These are phyloP conservation scores for Thymelicus acteon DNA, from an alignment of 2,888 invertebrate genomes.

Conservation along the genomic window DNA sequence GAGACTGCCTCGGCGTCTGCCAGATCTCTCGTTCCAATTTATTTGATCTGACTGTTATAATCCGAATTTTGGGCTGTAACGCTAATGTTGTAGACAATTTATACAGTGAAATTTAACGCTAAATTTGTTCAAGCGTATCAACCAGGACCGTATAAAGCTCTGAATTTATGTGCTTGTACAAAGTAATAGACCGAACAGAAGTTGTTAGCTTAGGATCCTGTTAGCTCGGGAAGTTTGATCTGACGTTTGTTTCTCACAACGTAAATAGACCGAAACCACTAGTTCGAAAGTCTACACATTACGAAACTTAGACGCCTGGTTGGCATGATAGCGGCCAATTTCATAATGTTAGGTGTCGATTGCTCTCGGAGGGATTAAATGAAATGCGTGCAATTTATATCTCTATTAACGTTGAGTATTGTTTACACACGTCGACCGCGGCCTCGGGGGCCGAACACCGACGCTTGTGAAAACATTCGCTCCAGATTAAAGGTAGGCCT, in stretches of 20 bases:
- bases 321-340: constrained; percentile 65
- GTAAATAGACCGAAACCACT: constrained; percentile 51
- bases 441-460: constrained; percentile 71
- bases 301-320: constrained; percentile 55
- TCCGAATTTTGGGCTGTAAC: constrained; percentile 55
- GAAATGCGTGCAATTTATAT: constrained; percentile 80
- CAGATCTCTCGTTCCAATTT: constrained; percentile 59
- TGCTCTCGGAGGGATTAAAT: constrained; percentile 77
- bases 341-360: constrained; percentile 68
- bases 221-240: constrained; percentile 52
- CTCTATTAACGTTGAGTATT: constrained; percentile 81
- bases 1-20: constrained; percentile 64
- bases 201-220: constrained; percentile 61
- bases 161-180: constrained; percentile 46
- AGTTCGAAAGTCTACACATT: constrained; percentile 50
- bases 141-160: constrained; percentile 45
- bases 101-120: constrained; percentile 59
- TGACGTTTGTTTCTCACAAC: constrained; percentile 53
- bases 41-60: constrained; percentile 71
- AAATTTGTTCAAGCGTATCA: constrained; percentile 48
- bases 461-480: constrained; percentile 79
- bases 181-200: constrained; percentile 45
- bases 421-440: constrained; percentile 76
- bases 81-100: constrained; percentile 65
- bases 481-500: constrained; percentile 79